phyloP scores from a whole-genome alignment of 1,140 invertebrate genomes.

The Polypedilum pembai region DNA sequence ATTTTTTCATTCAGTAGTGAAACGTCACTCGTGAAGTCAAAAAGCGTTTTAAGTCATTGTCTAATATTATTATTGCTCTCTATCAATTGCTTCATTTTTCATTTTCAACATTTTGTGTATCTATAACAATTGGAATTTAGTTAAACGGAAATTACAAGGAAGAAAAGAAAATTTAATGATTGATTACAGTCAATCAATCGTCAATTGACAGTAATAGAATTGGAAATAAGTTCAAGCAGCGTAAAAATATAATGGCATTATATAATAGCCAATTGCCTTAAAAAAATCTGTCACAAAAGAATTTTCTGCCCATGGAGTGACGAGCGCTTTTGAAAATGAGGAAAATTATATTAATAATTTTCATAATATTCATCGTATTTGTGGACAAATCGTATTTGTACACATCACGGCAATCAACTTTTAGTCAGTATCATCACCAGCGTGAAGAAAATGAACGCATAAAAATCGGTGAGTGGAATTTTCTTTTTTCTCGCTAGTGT shows the following conservation, averaged over 20 bases:
- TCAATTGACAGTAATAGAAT: too few relatives aligned
- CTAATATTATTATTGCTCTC: too few relatives aligned
- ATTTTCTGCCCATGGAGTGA: background rate
- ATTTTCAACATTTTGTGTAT: too few relatives aligned
- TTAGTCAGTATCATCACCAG: background rate
- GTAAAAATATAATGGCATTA: background rate
- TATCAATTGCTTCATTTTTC: too few relatives aligned
- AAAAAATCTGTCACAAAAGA: background rate
- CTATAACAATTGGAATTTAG: too few relatives aligned
- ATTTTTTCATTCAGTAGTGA: too few relatives aligned
- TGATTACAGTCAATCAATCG: too few relatives aligned
- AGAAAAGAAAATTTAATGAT: too few relatives aligned
- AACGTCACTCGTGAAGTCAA: too few relatives aligned
- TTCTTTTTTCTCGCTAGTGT: background rate
- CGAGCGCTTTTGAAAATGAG: background rate
- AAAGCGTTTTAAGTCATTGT: too few relatives aligned
- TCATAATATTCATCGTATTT: slow-evolving; percentile 7
- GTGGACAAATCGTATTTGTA: slow-evolving; percentile 23
- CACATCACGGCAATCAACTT: background rate
- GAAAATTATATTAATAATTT: slow-evolving; percentile 27
- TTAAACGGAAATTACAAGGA: too few relatives aligned
- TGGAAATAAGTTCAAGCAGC: background rate
- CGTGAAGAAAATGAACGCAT: background rate
- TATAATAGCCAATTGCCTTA: background rate
- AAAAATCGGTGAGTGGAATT: slow-evolving; percentile 6